phyloP scores from a whole-genome alignment of 2,113 vertebrate genomes.

The Clarias gariepinus region DNA sequence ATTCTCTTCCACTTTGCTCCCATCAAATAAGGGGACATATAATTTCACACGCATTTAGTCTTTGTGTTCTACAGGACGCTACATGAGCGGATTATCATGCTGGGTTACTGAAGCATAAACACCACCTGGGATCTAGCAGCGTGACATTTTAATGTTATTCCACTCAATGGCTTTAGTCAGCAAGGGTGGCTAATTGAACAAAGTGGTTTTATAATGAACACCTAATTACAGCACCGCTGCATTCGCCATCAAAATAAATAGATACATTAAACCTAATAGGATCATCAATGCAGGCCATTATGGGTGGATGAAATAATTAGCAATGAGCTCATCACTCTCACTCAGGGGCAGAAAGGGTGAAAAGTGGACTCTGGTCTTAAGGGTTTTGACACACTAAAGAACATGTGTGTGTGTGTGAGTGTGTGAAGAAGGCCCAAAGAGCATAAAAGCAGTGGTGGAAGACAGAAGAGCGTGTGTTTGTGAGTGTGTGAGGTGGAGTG shows the following conservation, averaged over 20 bases:
- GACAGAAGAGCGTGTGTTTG: not conserved
- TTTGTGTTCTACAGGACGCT: not conserved
- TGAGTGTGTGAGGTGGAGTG: not conserved
- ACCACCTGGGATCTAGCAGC: constrained; percentile 26
- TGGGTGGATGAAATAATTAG: constrained; percentile 30
- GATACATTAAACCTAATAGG: constrained; percentile 36
- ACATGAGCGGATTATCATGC: constrained; percentile 6
- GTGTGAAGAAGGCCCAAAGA: constrained; percentile 1
- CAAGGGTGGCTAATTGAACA: constrained; percentile 37
- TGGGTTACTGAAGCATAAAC: not conserved
- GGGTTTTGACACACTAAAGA: constrained; percentile 10
- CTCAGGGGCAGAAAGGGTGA: constrained; percentile 8
- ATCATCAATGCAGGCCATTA: constrained; percentile 13
- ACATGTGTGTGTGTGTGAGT: constrained; percentile 5
- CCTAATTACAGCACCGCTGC: constrained; percentile 24
- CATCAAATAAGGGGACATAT: not conserved
- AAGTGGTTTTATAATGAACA: constrained; percentile 26
- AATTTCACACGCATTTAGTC: constrained; percentile 31
- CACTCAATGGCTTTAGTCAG: constrained; percentile 7
- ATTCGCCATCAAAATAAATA: constrained; percentile 24
- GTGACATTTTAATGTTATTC: constrained; percentile 17
- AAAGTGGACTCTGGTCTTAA: not conserved
- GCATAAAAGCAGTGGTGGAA: constrained; percentile 23
- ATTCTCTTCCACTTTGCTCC: not conserved
- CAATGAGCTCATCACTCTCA: not conserved